phyloP scores from a whole-genome alignment of 2,113 vertebrate species.

The Chloroceryle aenea region DNA sequence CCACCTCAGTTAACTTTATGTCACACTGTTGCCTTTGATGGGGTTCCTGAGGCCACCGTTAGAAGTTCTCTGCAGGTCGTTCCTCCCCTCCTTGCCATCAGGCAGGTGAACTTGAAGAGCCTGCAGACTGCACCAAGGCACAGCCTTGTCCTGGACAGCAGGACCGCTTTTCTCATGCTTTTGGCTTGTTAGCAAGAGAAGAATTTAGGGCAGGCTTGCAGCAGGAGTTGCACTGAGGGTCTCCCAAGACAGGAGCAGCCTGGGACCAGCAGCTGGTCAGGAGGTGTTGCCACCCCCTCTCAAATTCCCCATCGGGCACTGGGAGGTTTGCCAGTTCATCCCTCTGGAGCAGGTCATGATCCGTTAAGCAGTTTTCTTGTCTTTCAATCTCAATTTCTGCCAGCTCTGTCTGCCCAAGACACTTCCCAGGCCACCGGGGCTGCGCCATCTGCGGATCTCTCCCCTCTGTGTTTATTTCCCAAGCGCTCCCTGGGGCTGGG shows the following conservation, averaged over 20 bases:
- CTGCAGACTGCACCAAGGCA: background rate
- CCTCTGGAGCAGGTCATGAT: background rate
- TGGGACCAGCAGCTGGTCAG: background rate
- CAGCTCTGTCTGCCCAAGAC: background rate
- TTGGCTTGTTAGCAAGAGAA: background rate
- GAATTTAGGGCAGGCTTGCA: background rate
- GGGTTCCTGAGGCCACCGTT: background rate
- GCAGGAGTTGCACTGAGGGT: background rate
- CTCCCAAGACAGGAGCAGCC: background rate
- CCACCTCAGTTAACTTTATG: background rate
- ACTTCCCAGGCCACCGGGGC: background rate
- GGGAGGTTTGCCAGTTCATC: background rate
- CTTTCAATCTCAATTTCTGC: background rate
- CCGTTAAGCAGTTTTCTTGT: background rate
- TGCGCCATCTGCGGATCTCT: background rate
- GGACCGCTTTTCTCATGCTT: background rate
- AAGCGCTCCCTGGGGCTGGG: background rate
- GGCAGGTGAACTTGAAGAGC: background rate
- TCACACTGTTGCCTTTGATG: background rate
- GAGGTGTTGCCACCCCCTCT: background rate
- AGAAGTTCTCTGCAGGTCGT: background rate
- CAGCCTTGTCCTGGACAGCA: background rate
- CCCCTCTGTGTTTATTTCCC: background rate
- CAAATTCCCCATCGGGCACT: background rate
- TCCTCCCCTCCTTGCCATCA: background rate